These are phyloP conservation scores for Puma concolor DNA, from an alignment of 2,113 vertebrate species.

Conservation along the genomic window DNA sequence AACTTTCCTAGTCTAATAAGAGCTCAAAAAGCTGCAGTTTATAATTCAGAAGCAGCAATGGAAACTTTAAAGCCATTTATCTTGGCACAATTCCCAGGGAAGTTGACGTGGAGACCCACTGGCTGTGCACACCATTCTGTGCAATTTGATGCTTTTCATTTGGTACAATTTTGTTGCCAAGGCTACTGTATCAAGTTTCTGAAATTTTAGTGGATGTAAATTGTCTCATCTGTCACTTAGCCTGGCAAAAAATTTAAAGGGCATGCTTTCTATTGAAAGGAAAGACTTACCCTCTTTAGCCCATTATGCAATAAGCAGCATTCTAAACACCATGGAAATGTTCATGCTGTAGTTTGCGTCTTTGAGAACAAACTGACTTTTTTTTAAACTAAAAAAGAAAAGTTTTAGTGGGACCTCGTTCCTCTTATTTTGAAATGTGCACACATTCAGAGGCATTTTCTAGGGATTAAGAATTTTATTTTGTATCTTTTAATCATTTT, in stretches of 20 bases:
- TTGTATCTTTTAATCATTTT: background rate
- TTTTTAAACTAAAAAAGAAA: slow-evolving; percentile 7
- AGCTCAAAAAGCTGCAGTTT: background rate
- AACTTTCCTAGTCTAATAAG: background rate
- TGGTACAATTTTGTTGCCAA: slow-evolving; percentile 64
- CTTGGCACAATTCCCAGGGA: slow-evolving; percentile 63
- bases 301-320: slow-evolving; percentile 10
- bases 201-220: slow-evolving; percentile 70
- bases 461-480: background rate
- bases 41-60: slow-evolving; percentile 37
- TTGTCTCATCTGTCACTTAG: slow-evolving; percentile 53
- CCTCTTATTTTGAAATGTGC: background rate
- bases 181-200: slow-evolving; percentile 50
- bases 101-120: slow-evolving; percentile 19
- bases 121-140: background rate
- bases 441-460: background rate
- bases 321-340: background rate
- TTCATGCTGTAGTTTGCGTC: background rate
- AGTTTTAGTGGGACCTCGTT: background rate
- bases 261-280: background rate
- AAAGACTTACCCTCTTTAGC: slow-evolving; percentile 49
- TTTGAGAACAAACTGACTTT: background rate
- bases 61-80: slow-evolving; percentile 42
- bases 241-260: slow-evolving; percentile 54
- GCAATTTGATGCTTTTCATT: slow-evolving; percentile 58